These are phyloP conservation scores for Sprattus sprattus DNA, from an alignment of 2,113 vertebrate genomes.

Conservation along the genomic window DNA sequence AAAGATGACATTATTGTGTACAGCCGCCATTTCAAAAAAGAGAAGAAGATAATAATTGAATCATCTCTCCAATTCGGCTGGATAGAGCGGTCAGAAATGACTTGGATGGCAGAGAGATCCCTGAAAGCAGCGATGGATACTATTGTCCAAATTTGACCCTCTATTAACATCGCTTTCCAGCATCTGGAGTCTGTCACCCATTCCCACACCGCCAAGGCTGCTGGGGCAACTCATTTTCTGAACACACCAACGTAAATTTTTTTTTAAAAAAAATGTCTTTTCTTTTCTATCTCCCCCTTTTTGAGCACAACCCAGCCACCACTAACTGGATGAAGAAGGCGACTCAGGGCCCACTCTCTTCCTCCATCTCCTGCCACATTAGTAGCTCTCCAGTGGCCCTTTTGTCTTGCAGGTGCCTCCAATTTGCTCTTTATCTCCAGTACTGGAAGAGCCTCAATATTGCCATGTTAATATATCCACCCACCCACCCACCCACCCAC, in stretches of 20 bases:
- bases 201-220: conserved; percentile 76
- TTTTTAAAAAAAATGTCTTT: conserved; percentile 37
- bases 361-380: conserved; percentile 50
- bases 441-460: conserved; percentile 54
- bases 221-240: conserved; percentile 79
- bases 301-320: conserved; percentile 2
- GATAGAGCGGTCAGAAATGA: conserved; percentile 79
- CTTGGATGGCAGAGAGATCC: conserved; percentile 79
- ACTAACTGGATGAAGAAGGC: conserved; percentile 56
- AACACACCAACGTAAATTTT: conserved; percentile 73
- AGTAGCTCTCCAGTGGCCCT: conserved; percentile 70
- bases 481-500: neutral
- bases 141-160: conserved; percentile 89
- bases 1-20: conserved; percentile 56
- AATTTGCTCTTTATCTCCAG: conserved; percentile 81
- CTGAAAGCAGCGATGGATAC: conserved; percentile 88
- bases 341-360: conserved; percentile 64
- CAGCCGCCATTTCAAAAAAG: conserved; percentile 71
- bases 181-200: conserved; percentile 86
- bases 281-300: neutral
- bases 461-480: conserved; percentile 66
- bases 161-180: conserved; percentile 91
- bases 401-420: conserved; percentile 83
- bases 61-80: conserved; percentile 78
- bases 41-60: conserved; percentile 77